Base-by-base conservation (phyloP, 2,888 invertebrate species). In the Lycaena phlaeas region DNA sequence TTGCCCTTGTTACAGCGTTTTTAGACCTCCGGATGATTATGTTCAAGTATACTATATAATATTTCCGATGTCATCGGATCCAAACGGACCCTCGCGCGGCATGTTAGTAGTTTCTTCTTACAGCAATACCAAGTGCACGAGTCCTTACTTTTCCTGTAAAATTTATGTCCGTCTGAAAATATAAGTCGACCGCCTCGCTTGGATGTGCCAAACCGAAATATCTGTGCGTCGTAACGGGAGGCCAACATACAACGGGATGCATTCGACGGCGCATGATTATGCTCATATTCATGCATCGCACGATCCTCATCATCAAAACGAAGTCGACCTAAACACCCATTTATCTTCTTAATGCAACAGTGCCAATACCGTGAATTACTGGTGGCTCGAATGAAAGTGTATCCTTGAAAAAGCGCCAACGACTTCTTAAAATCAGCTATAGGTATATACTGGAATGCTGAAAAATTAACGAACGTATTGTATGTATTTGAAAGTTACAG, bases 351-450 rank as follows among this genome's bases (percentile, higher is more conserved):
- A 14, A 36, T 51, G 26, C 37, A 43, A 39, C 56, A 54, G 15
- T 49, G 44, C 51, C 51, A 53, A 27, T 51, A 52, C 2, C 52
- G 41, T 2, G 14, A 5, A 30, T 51, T 50, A 7, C 38, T 47
- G 2, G 45, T 50, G 1, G 50, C 51, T 27, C 46, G 44, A 1
- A 41, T 41, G 42, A 50, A 56, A 2, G 43, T 45, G 31, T 53
- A 41, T 2, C 58, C 48, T 2, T 54, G 34, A 4, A 62, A 36
- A 41, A 55, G 26, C 1, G 62, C 42, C 6, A 53, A 36, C 6
- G 45, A 48, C 7, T 12, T 34, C 4, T 22, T 34, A 7, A 4
- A 12, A 12, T 34, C 34, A 2, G 18, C 12, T n/a, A n/a, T n/a
- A n/a, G n/a, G n/a, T n/a, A n/a, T n/a, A n/a, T n/a, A n/a, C n/a